A percentile compares a stretch with the other conserved stretches of the same genome.
phyloP scores from a whole-genome alignment of 2,888 invertebrate genomes.

The Pachycephus smyrnensis region DNA sequence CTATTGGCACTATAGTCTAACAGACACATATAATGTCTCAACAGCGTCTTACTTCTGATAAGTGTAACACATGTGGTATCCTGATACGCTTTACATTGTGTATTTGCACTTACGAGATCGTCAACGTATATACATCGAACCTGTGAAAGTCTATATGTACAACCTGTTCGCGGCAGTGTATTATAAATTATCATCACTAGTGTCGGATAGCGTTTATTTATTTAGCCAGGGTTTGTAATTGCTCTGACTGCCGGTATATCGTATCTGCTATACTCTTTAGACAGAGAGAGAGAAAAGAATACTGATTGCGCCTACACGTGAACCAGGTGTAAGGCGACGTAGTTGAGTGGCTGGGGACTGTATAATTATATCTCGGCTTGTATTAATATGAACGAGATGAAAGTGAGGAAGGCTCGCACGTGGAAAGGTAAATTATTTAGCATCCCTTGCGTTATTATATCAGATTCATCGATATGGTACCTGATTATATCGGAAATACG shows the following conservation, averaged over 20 bases:
- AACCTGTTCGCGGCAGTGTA: not conserved
- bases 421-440: not conserved
- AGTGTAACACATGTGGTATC: not conserved
- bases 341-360: not conserved
- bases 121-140: not conserved
- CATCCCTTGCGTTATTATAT: not conserved
- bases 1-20: not conserved
- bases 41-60: not conserved
- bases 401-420: not conserved
- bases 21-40: not conserved
- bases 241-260: not conserved
- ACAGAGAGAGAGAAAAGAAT: not conserved
- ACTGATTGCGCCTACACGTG: not conserved
- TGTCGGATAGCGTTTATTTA: not conserved
- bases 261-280: not conserved
- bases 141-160: not conserved
- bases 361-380: not conserved
- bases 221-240: not conserved
- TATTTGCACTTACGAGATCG: not conserved
- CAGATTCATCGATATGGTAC: not conserved
- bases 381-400: not conserved
- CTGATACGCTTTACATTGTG: not conserved
- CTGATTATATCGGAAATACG: not conserved
- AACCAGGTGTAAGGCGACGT: not conserved
- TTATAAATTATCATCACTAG: not conserved